Evolutionary conservation across 2,888 invertebrate species (phyloP), one percentile per base, ranked within the genome.

Genomic region (Sicus ferrugineus): DNA sequence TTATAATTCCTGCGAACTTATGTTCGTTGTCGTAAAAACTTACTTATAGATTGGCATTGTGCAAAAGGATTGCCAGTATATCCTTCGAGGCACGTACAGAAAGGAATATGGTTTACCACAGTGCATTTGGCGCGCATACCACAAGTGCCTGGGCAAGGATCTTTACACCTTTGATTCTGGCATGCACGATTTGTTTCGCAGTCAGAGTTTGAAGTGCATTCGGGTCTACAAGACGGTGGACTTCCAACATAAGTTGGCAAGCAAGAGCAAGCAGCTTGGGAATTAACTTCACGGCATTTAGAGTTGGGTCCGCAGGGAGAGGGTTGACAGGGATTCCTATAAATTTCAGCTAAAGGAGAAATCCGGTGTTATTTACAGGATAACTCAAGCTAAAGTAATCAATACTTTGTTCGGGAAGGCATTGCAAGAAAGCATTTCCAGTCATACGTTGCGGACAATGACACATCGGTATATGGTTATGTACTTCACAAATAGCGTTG

Each of bases 141-240:
- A 82, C 94, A 94, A 19, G 91, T 89, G 70, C 93, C 93, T 58
- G 88, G 89, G 77, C 93, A 94, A 21, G 94, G 93, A 84, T 94
- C 89, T 61, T 90, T 86, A 81, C 95, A 95, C 85, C 91, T 92
- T 77, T 92, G 92, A 81, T 92, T 93, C 77, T 90, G 90, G 79
- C 95, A 95, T 19, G 94, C 92, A 79, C 90, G 89, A 75, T 90
- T 90, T 42, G 90, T 86, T 7, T 89, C 85, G 84, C 95, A 95
- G 81, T 94, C 93, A 3, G 91, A 87, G 80, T 92, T 93, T n/a
- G 89, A 89, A 6, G 90, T 89, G 82, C 94, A 94, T 83, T 93
- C 93, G 7, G 92, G 92, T 76, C 92, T 87, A 77, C 93, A 93
- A 62, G 90, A 88, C 30, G 93, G 93, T 65, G 94, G 93, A 75